Conservation (phyloP, 2,113 vertebrate genomes). For the Tonatia bakeri region DNA sequence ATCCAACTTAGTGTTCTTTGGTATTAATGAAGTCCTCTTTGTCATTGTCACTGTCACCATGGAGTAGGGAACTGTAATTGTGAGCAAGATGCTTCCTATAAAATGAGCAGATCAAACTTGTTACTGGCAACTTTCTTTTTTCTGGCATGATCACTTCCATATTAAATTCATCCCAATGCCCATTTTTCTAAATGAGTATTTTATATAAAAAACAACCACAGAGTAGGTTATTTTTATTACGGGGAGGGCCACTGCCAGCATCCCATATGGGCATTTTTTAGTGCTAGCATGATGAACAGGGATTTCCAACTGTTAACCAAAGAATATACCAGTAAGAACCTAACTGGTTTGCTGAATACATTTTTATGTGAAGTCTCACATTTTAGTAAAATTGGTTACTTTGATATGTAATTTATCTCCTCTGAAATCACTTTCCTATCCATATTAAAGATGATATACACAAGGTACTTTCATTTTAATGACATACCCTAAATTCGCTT, state of each 20-base stretch:
- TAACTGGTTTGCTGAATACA: constrained; percentile 47
- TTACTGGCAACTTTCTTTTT: constrained; percentile 16
- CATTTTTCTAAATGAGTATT: constrained; percentile 37
- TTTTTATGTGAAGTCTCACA: background rate
- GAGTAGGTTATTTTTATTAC: constrained; percentile 29
- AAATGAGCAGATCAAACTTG: background rate
- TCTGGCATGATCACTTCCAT: constrained; percentile 41
- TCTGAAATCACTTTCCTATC: constrained; percentile 58
- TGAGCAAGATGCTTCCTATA: background rate
- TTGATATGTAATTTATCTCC: constrained; percentile 49
- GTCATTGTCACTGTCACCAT: background rate
- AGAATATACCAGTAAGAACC: background rate
- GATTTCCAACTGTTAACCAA: constrained; percentile 55
- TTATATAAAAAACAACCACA: background rate
- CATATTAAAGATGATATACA: constrained; percentile 53
- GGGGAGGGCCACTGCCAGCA: background rate
- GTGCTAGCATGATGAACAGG: background rate
- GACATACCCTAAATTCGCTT: constrained; percentile 33
- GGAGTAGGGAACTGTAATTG: background rate
- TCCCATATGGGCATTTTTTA: background rate
- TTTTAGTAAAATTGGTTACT: constrained; percentile 43
- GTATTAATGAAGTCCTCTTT: background rate
- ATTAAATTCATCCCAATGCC: constrained; percentile 6
- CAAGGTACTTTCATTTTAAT: constrained; percentile 46
- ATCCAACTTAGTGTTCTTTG: background rate